These are phyloP conservation scores for Toxotes jaculatrix DNA, from an alignment of 2,113 vertebrate species.

Conservation along the genomic window DNA sequence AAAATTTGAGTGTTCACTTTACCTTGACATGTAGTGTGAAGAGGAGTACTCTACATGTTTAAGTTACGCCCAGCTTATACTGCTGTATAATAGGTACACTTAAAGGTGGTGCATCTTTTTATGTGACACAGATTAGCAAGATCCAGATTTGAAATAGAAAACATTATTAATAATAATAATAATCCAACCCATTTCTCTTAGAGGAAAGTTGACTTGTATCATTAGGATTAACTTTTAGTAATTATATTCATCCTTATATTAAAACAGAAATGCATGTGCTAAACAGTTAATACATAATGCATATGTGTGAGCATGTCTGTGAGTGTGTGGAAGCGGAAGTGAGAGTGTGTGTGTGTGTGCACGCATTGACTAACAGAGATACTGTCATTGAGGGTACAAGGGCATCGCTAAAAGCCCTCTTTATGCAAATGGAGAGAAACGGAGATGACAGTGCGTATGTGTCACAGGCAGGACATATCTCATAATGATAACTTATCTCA, in stretches of 20 bases:
- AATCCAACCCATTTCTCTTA: background rate
- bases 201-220: background rate
- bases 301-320: background rate
- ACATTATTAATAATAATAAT: no score
- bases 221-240: background rate
- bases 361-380: constrained; percentile 56
- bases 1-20: constrained; percentile 49
- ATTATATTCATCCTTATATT: background rate
- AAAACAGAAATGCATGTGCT: constrained; percentile 3
- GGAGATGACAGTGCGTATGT: constrained; percentile 63
- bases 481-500: constrained; percentile 71
- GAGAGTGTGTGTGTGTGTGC: constrained; percentile 5
- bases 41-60: constrained; percentile 2
- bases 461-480: constrained; percentile 63
- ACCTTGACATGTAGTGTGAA: constrained; percentile 28
- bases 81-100: background rate
- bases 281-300: constrained; percentile 33
- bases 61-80: constrained; percentile 10
- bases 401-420: constrained; percentile 77
- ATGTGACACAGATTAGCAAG: background rate
- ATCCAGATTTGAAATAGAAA: background rate
- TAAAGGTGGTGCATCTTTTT: background rate
- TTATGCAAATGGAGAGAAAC: constrained; percentile 70
- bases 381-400: constrained; percentile 74
- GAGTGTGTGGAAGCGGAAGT: background rate